Evolutionary conservation across 2,797 vertebrate genomes (phyloP).

Genomic region (Chelonia mydas): DNA sequence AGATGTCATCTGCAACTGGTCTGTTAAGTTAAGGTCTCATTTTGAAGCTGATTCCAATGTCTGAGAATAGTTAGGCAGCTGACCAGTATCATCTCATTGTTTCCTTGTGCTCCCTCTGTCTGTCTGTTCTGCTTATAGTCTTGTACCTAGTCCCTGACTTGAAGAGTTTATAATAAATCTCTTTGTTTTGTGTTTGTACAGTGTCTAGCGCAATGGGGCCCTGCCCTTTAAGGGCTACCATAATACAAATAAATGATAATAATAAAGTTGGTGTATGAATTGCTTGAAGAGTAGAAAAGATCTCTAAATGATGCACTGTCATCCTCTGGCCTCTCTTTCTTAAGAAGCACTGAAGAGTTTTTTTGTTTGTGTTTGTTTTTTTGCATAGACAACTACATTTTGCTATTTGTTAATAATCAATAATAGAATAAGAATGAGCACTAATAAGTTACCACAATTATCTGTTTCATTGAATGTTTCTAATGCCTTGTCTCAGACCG

Average conservation of each 20-base stretch:
- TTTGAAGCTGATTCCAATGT: not conserved
- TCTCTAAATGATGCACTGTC: constrained; percentile 4
- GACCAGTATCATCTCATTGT: not conserved
- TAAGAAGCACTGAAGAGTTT: not conserved
- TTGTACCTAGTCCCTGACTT: not conserved
- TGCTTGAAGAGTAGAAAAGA: constrained; percentile 18
- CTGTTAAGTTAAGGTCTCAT: not conserved
- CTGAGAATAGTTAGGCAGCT: constrained; percentile 1
- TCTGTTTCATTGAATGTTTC: not conserved
- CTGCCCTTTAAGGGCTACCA: not conserved
- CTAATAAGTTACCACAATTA: not conserved
- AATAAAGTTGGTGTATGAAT: not conserved
- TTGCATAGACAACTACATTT: constrained; percentile 12
- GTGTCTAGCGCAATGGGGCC: accelerated
- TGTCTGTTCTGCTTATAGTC: not conserved
- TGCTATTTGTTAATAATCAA: constrained; percentile 12
- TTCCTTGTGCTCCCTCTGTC: not conserved
- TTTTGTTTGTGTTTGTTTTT: not conserved
- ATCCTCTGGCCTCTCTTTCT: constrained; percentile 21
- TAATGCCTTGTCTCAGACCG: constrained; percentile 22
- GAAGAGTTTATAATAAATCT: not conserved
- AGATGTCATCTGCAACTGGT: not conserved
- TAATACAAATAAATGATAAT: not conserved
- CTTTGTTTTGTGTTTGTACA: not conserved
- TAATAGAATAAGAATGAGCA: constrained; percentile 5